Conservation (phyloP, 2,888 invertebrate genomes). For the Pollenia griseotomentosa region DNA sequence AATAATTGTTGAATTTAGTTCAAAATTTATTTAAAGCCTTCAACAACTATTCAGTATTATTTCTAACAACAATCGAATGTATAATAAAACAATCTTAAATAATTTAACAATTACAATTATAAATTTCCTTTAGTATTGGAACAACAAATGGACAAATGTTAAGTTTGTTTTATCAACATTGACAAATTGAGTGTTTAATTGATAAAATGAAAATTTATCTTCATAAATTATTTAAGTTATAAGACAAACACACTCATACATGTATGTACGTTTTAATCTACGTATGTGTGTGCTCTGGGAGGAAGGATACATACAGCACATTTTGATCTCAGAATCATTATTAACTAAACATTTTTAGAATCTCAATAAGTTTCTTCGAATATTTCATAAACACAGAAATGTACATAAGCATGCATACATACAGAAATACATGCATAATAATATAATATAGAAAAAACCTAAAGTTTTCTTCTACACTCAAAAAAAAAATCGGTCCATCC, state of each 20-base stretch:
- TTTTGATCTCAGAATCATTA: not conserved
- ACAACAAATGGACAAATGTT: not conserved
- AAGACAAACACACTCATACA: not conserved
- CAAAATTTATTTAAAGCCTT: no score
- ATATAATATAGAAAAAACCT: not conserved
- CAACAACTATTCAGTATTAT: no score
- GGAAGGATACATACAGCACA: not conserved
- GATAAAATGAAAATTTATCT: not conserved
- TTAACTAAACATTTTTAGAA: not conserved
- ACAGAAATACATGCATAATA: not conserved
- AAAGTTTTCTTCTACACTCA: no score
- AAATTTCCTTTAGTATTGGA: not conserved
- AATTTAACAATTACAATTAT: no score
- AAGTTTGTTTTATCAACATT: not conserved
- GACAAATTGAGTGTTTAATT: slow-evolving; percentile 5
- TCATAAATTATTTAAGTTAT: not conserved
- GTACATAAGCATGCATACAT: not conserved
- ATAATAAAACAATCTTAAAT: no score
- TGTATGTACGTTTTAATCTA: no score
- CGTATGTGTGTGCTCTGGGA: not conserved
- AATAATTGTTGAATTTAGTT: no score
- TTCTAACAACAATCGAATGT: no score
- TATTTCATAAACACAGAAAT: not conserved
- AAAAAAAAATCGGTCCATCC: no score
- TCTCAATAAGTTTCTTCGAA: not conserved